These are phyloP conservation scores for Deilephila porcellus DNA, from an alignment of 2,888 invertebrate genomes.

Conservation along the genomic window DNA sequence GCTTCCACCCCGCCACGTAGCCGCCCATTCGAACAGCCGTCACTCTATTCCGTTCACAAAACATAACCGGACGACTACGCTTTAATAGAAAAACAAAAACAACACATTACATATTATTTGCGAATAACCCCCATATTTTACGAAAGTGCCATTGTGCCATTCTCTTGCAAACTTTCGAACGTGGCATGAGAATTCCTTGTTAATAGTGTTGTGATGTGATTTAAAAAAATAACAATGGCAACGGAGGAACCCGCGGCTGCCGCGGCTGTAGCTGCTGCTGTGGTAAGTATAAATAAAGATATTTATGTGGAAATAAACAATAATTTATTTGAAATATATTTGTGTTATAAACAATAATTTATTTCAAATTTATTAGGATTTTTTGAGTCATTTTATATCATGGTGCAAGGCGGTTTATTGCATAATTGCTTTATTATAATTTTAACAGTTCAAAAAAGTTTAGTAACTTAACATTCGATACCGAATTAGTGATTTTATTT, in stretches of 20 bases:
- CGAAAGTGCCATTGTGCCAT: background rate
- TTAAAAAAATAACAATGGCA: conserved; percentile 55
- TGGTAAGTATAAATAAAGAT: conserved; percentile 54
- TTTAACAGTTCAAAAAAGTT: no score
- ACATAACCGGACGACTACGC: conserved; percentile 82
- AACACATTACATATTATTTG: conserved; percentile 5
- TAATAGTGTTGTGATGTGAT: conserved; percentile 43
- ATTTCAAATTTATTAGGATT: no score
- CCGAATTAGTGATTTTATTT: no score
- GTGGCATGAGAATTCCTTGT: background rate
- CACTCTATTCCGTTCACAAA: conserved; percentile 81
- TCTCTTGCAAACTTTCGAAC: background rate
- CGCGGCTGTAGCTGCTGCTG: conserved; percentile 63
- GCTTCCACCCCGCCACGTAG: conserved; percentile 59
- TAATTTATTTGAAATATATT: no score
- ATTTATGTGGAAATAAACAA: background rate
- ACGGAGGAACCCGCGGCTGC: conserved; percentile 68
- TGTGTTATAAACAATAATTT: no score
- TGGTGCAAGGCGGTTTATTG: no score
- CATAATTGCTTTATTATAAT: no score
- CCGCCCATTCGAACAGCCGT: conserved; percentile 66
- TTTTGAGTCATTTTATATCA: no score
- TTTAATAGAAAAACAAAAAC: conserved; percentile 28
- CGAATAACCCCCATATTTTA: conserved; percentile 24
- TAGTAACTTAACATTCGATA: no score